A percentile compares a stretch with the other conserved stretches of the same genome.
Evolutionary conservation across 2,797 vertebrate genomes (phyloP).

Genomic region (Acrocephalus scirpaceus): DNA sequence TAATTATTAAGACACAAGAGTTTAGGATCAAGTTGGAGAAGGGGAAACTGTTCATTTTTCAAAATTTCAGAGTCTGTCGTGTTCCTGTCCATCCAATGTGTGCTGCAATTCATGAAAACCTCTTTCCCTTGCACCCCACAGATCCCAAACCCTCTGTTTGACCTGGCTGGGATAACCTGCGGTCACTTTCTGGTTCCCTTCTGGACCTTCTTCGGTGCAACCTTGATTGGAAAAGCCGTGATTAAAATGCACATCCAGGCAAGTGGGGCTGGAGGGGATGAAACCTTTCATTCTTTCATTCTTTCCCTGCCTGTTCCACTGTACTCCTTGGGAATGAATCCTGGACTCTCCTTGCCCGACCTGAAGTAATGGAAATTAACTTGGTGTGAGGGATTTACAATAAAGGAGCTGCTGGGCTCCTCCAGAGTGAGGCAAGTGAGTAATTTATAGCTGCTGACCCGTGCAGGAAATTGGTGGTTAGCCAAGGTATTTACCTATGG

Average conservation of each 20-base stretch:
- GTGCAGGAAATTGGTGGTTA: constrained; percentile 72
- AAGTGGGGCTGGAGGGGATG: constrained; percentile 44
- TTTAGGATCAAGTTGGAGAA: not conserved
- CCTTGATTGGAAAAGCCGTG: constrained; percentile 96
- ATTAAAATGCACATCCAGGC: constrained; percentile 99
- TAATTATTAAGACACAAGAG: not conserved
- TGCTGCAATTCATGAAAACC: not conserved
- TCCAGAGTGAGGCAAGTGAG: not conserved
- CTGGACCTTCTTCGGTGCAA: constrained; percentile 99
- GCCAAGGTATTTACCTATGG: constrained; percentile 66
- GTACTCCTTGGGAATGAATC: not conserved
- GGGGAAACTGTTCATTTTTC: not conserved
- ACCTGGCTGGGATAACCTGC: constrained; percentile 97
- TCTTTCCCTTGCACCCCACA: constrained; percentile 53
- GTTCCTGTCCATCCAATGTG: not conserved
- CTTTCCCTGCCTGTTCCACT: not conserved
- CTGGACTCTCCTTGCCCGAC: constrained; percentile 26
- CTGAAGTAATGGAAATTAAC: constrained; percentile 38
- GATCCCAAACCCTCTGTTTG: constrained; percentile 98
- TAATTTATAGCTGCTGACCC: constrained; percentile 49
- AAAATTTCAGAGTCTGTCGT: not conserved
- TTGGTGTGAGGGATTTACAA: constrained; percentile 40
- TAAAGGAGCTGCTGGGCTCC: constrained; percentile 23
- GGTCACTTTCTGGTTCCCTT: constrained; percentile 98
- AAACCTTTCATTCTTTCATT: not conserved